A percentile compares a stretch with the other conserved stretches of the same genome.
phyloP scores from a whole-genome alignment of 2,797 vertebrate species.

The Hippopotamyrus pictus region DNA sequence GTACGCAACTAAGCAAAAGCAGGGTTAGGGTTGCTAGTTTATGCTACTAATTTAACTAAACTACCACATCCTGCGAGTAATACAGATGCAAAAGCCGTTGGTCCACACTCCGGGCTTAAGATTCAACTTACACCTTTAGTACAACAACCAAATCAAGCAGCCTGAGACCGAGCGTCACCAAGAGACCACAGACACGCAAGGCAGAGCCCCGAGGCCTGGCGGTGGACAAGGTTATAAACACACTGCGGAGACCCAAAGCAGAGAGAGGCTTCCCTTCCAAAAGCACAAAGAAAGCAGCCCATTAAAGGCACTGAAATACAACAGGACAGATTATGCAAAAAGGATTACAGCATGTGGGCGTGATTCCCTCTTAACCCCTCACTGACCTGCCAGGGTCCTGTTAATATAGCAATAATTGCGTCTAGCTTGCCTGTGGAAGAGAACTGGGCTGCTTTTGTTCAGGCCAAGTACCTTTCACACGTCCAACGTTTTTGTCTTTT shows the following conservation, averaged over 20 bases:
- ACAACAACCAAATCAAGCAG: not conserved
- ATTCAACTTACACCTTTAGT: not conserved
- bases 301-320: not conserved
- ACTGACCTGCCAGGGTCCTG: not conserved
- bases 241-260: not conserved
- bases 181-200: not conserved
- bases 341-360: not conserved
- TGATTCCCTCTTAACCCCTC: slow-evolving; percentile 23
- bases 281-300: not conserved
- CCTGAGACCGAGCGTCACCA: not conserved
- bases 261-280: not conserved
- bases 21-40: not conserved
- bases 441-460: slow-evolving; percentile 5
- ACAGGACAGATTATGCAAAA: not conserved
- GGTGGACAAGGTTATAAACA: not conserved
- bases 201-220: not conserved
- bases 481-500: not conserved
- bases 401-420: not conserved
- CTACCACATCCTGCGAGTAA: not conserved
- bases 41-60: not conserved
- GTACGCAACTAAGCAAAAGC: not conserved
- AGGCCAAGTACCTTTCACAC: not conserved
- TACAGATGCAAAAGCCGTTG: not conserved
- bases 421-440: not conserved
- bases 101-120: not conserved